These are phyloP conservation scores for Potorous gilbertii DNA, from an alignment of 2,797 vertebrate genomes.

Conservation along the genomic window DNA sequence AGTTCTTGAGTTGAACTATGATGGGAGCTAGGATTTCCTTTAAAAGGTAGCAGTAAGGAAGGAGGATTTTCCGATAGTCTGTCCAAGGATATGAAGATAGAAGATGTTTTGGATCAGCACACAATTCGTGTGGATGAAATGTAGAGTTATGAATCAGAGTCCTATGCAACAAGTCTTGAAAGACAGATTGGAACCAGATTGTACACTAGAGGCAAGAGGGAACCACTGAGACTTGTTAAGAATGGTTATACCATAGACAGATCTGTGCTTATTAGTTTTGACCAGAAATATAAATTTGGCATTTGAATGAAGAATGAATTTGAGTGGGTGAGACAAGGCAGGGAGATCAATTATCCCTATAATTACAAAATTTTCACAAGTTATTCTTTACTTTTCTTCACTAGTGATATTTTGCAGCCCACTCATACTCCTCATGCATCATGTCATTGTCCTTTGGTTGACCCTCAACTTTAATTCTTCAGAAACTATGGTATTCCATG, in stretches of 20 bases:
- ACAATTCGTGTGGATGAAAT: neutral
- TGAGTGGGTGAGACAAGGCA: neutral
- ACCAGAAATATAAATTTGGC: neutral
- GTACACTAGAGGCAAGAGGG: neutral
- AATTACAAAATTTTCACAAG: neutral
- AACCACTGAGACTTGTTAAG: neutral
- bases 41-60: neutral
- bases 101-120: neutral
- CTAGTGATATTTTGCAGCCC: neutral
- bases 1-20: neutral
- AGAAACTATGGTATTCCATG: neutral
- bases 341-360: neutral
- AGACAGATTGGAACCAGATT: neutral
- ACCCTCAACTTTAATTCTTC: neutral
- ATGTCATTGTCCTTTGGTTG: neutral
- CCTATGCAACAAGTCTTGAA: neutral
- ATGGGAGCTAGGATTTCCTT: neutral
- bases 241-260: neutral
- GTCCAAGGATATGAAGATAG: neutral
- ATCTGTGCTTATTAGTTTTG: neutral
- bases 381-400: neutral
- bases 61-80: neutral
- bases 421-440: neutral
- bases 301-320: neutral
- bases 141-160: neutral